phyloP scores from a whole-genome alignment of 2,797 vertebrate species.

The Lycodopsis pacificus region DNA sequence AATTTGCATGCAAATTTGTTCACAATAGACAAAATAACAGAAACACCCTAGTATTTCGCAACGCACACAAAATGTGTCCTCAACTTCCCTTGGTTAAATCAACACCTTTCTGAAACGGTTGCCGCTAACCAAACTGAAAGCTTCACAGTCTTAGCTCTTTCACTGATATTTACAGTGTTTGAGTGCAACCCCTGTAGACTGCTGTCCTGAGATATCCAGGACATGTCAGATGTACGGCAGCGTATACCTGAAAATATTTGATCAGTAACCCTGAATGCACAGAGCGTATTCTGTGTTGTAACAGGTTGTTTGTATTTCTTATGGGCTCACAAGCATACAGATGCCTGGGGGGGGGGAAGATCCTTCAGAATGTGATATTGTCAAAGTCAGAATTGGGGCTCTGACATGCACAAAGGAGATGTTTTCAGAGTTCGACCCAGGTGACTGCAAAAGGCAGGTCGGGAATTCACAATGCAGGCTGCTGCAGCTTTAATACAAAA shows the following conservation, averaged over 20 bases:
- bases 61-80: conserved; percentile 7
- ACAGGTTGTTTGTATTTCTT: conserved; percentile 48
- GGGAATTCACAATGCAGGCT: conserved; percentile 31
- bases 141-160: neutral
- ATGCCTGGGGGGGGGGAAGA: conserved; percentile 36
- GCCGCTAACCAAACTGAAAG: neutral
- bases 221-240: conserved; percentile 15
- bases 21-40: conserved; percentile 26
- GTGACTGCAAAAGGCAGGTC: conserved; percentile 45
- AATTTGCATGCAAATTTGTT: conserved; percentile 35
- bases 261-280: conserved; percentile 27
- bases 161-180: conserved; percentile 21
- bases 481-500: conserved; percentile 31
- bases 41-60: conserved; percentile 20
- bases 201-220: conserved; percentile 36
- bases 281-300: conserved; percentile 21
- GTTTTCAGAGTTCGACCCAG: conserved; percentile 48
- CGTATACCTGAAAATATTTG: conserved; percentile 21
- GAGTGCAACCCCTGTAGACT: conserved; percentile 11
- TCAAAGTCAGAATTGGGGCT: conserved; percentile 45
- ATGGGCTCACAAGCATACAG: conserved; percentile 42
- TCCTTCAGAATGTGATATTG: conserved; percentile 43
- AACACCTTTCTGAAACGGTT: conserved; percentile 2
- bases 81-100: neutral
- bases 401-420: conserved; percentile 51